Conservation (phyloP, 2,797 vertebrate genomes). For the Malacoctenus gilli region DNA sequence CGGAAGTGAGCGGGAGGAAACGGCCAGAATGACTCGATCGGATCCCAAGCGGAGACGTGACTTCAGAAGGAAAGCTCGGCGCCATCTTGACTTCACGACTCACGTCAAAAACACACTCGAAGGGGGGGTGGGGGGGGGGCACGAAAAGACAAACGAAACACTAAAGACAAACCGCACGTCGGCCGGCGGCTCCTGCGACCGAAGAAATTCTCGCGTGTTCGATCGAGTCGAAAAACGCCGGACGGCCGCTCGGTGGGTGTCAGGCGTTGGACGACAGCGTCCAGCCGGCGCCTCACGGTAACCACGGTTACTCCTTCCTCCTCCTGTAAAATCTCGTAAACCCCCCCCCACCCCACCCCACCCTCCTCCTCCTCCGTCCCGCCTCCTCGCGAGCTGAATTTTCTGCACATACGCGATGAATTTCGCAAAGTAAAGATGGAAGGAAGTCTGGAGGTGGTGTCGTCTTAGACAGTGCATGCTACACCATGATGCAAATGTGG, state of each 20-base stretch:
- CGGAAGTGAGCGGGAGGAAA: conserved; percentile 19
- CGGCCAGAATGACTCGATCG: conserved; percentile 15
- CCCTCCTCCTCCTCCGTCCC: conserved; percentile 4
- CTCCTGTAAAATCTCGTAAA: conserved; percentile 41
- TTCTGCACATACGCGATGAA: conserved; percentile 60
- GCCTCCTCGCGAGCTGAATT: conserved; percentile 36
- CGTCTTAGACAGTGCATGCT: conserved; percentile 89
- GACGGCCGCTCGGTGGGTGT: conserved; percentile 30
- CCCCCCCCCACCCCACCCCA: conserved; percentile 8
- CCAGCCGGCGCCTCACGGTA: conserved; percentile 56
- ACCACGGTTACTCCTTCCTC: conserved; percentile 45
- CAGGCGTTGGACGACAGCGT: conserved; percentile 43
- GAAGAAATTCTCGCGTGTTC: not conserved
- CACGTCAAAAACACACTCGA: conserved; percentile 29
- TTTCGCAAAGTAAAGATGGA: conserved; percentile 60
- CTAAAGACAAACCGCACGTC: conserved; percentile 21
- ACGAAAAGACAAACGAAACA: too few species aligned
- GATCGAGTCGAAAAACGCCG: conserved; percentile 20
- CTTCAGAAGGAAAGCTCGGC: conserved; percentile 39
- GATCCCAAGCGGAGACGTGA: conserved; percentile 8
- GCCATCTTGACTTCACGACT: conserved; percentile 38
- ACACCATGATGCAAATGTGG: conserved; percentile 81
- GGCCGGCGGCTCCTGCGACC: conserved; percentile 27
- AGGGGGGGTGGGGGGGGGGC: conserved; percentile 1
- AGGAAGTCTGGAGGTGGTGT: conserved; percentile 54